A percentile compares a stretch with the other conserved stretches of the same genome.
phyloP scores from a whole-genome alignment of 2,888 invertebrate genomes.

The Leptinotarsa juncta region DNA sequence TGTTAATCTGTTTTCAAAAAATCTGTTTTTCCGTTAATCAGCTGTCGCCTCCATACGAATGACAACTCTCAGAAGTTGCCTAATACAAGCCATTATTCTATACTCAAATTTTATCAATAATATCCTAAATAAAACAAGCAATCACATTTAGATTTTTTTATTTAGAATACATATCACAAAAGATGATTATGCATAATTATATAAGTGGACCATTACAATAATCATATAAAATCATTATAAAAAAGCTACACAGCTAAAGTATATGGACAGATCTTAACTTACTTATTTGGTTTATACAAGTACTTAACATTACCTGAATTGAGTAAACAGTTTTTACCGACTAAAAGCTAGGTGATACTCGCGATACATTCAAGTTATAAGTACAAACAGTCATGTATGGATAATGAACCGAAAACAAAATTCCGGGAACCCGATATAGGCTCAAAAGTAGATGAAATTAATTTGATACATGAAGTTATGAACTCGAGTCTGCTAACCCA shows the following conservation, averaged over 20 bases:
- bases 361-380: conserved; percentile 42
- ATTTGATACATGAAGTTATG: too few relatives aligned
- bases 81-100: too few relatives aligned
- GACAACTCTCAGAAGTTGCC: too few relatives aligned
- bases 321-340: conserved; percentile 26
- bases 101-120: too few relatives aligned
- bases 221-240: conserved; percentile 63
- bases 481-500: too few relatives aligned
- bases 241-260: conserved; percentile 62
- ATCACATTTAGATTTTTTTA: conserved; percentile 31
- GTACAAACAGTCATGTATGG: conserved; percentile 40
- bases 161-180: conserved; percentile 66
- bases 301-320: conserved; percentile 22
- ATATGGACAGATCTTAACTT: conserved; percentile 59
- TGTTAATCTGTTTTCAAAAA: too few relatives aligned
- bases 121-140: conserved; percentile 1
- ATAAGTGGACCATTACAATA: conserved; percentile 60
- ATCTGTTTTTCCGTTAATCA: too few relatives aligned
- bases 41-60: too few relatives aligned
- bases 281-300: conserved; percentile 45
- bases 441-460: too few relatives aligned
- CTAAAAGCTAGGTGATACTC: conserved; percentile 32
- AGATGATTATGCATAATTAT: conserved; percentile 63
- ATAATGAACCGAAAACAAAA: not conserved
- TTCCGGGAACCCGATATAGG: not conserved